Percentiles rank a stretch among this genome's conserved stretches.
Conservation (phyloP, 2,113 vertebrate species). For the Lepidothrix coronata region DNA sequence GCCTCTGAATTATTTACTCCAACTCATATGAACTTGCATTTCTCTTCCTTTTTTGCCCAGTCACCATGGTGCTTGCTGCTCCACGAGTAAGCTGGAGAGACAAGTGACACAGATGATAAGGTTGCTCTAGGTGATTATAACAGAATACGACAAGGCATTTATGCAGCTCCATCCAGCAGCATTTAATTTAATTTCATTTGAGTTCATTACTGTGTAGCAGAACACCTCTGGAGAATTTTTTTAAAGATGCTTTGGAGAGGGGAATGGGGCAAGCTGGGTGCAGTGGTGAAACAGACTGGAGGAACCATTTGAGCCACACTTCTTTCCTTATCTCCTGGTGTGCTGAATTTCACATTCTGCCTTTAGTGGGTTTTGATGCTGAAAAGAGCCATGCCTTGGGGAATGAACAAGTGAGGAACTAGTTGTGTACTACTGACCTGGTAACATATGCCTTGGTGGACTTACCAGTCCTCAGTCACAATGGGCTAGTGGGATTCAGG, state of each 20-base stretch:
- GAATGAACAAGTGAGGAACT: background rate
- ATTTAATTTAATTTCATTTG: background rate
- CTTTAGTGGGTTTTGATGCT: background rate
- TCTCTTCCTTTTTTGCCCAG: slow-evolving; percentile 16
- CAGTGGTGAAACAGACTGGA: background rate
- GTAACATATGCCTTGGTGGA: background rate
- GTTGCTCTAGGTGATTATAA: background rate
- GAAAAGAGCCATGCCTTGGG: background rate
- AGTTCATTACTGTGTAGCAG: background rate
- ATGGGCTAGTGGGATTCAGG: background rate
- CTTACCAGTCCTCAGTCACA: background rate
- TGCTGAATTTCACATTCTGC: background rate
- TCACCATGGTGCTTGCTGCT: background rate
- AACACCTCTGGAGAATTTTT: background rate
- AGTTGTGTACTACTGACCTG: background rate
- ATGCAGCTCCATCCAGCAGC: background rate
- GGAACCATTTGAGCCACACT: background rate
- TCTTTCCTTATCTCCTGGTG: background rate
- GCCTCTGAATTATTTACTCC: slow-evolving; percentile 54
- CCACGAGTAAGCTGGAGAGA: background rate
- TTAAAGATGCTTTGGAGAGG: background rate
- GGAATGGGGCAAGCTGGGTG: background rate
- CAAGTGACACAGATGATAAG: background rate
- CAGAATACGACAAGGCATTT: background rate
- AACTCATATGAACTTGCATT: slow-evolving; percentile 35